phyloP scores from a whole-genome alignment of 2,797 vertebrate genomes.

The Neosalanx taihuensis region DNA sequence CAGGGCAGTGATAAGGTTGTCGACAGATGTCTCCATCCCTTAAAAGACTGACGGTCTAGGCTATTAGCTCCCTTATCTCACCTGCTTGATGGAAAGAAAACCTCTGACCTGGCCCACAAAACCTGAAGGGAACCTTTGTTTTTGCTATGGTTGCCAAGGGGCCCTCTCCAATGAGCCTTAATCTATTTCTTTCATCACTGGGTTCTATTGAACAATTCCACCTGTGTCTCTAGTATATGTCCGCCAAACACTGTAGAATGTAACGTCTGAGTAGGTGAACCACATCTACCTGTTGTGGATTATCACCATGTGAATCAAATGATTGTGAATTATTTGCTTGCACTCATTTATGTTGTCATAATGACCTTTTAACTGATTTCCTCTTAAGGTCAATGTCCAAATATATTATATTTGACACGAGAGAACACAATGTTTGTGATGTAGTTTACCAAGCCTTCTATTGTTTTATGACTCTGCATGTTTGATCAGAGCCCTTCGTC shows the following conservation, averaged over 20 bases:
- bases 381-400: not conserved
- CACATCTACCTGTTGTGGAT: slow-evolving; percentile 23
- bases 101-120: slow-evolving; percentile 42
- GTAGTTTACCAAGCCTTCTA: not conserved
- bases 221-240: slow-evolving; percentile 33
- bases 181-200: slow-evolving; percentile 27
- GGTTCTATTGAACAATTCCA: slow-evolving; percentile 36
- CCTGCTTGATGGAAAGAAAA: slow-evolving; percentile 46
- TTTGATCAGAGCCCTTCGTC: not conserved
- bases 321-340: slow-evolving; percentile 16
- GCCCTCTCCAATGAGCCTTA: slow-evolving; percentile 25
- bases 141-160: slow-evolving; percentile 47
- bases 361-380: slow-evolving; percentile 25
- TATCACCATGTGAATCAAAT: slow-evolving; percentile 30
- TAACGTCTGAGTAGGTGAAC: not conserved
- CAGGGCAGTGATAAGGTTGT: slow-evolving; percentile 47
- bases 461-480: not conserved
- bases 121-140: slow-evolving; percentile 58
- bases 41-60: slow-evolving; percentile 24
- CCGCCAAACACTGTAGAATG: slow-evolving; percentile 18
- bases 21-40: slow-evolving; percentile 43
- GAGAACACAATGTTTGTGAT: not conserved
- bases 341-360: slow-evolving; percentile 7
- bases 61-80: slow-evolving; percentile 48
- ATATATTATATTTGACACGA: not conserved